Evolutionary conservation across 2,888 invertebrate species (phyloP), one percentile per base, ranked within the genome.

Genomic region (Heptascelio sp.): DNA sequence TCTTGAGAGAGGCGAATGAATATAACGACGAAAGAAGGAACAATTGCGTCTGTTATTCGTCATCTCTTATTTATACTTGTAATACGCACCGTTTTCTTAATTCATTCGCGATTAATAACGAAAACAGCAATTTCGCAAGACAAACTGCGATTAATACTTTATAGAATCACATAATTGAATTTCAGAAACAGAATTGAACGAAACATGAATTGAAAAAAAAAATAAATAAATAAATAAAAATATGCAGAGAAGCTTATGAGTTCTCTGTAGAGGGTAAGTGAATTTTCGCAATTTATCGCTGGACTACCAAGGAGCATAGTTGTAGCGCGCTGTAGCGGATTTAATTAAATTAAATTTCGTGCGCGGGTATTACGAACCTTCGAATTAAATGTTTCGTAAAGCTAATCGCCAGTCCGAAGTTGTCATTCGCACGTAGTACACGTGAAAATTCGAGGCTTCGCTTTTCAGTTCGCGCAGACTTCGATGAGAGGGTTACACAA

Each of bases 341-440:
- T 89, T 89, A 90, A 90, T 90, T 90, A 89, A 90, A 90, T 89
- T 87, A 89, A 88, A 87, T 89, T 88, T 87, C 77, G 79, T 80
- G 68, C 78, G 51, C 79, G 72, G 82, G 85, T 84, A 80, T 85
- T 86, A 75, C 79, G 71, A 46, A 83, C 87, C 86, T 86, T 85
- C 84, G 87, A 89, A 89, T 90, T 89, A 87, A 84, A 89, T 86
- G 85, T 86, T 86, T 81, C 78, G 86, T 83, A 83, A 79, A 78
- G 83, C 87, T 89, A 88, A 89, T 90, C 90, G 86, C 72, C 68
- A 75, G 85, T 87, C 85, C 83, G 62, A 85, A 84, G 83, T 81
- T 87, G 83, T 87, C 87, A 88, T 88, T 89, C 85, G 86, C 83
- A 78, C 83, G 75, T 72, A 79, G 55, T 79, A 25, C 51, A 57